Evolutionary conservation across 2,797 vertebrate genomes (phyloP).

Genomic region (Tiaroga cobitis): DNA sequence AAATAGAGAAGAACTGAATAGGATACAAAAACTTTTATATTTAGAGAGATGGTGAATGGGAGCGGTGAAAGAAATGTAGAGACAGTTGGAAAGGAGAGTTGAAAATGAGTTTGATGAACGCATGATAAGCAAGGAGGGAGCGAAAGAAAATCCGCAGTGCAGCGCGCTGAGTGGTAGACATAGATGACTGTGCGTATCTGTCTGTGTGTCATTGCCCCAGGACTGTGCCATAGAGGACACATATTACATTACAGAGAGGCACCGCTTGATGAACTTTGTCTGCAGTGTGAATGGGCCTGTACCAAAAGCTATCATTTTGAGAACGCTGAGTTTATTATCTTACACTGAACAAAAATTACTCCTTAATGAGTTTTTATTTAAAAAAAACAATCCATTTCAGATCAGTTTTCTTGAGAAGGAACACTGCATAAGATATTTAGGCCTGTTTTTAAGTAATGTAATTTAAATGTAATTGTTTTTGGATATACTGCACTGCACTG

Average conservation of each 20-base stretch:
- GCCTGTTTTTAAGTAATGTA: background rate
- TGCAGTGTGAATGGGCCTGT: background rate
- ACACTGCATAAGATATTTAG: background rate
- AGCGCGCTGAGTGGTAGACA: background rate
- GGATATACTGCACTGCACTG: background rate
- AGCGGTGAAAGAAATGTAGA: background rate
- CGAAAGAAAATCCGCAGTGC: conserved; percentile 10
- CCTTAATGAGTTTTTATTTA: background rate
- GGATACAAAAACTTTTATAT: background rate
- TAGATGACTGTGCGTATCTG: conserved; percentile 16
- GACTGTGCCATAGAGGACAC: conserved; percentile 45
- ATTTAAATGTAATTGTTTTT: background rate
- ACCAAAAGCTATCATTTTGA: background rate
- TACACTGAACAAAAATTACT: background rate
- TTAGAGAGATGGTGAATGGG: conserved; percentile 3
- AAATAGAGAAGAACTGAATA: background rate
- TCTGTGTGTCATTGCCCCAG: conserved; percentile 49
- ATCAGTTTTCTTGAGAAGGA: background rate
- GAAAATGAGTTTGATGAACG: background rate
- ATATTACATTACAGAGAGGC: conserved; percentile 20
- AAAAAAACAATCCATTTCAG: background rate
- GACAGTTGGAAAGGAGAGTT: background rate
- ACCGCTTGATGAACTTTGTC: conserved; percentile 24
- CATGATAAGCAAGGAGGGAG: background rate
- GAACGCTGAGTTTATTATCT: background rate